Base-by-base conservation (phyloP, 2,888 invertebrate genomes). In the Lucinisca nassula region DNA sequence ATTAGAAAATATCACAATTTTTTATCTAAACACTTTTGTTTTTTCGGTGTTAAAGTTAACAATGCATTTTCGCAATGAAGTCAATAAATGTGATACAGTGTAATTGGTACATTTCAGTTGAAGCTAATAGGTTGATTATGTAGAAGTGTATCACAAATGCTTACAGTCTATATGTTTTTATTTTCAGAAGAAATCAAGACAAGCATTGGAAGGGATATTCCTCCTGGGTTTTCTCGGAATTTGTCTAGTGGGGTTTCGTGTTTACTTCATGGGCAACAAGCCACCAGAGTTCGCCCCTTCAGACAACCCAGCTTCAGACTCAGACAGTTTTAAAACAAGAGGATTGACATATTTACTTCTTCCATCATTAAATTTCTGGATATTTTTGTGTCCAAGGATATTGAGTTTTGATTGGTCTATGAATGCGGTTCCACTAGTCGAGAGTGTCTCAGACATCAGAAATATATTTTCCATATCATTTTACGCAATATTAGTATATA, bases 401-500 rank as follows among this genome's bases (percentile, higher is more conserved):
- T 97, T 99, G 81, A 99, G 99, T 96, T 99, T 99, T 97, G 99
- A 99, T 97, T 99, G 99, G 99, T 99, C 99, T 37, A 99, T 99
- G 99, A 99, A 99, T 94, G 98, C 99, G 0, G 98, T 99, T 94
- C 98, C 99, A 12, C 97, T 98, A 87, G 97, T 99, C 92, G 97
- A 97, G 74, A 97, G 97, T 38, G 93, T 98, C 27, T 97, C 97
- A 93, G 99, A 99, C 96, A 97, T 97, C 6, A 97, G 99, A 90
- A 98, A 98, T 96, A 96, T 98, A 24, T 97, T 97, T 88, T 97
- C 98, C 3, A 95, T 98, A 32, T 96, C 97, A 86, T 98, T 99
- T 95, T 99, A 99, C 96, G 96, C 84, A 24, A 81, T 91, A 27
- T 88, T 96, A 40, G 88, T 87, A 37, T 94, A 93, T 90, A 82